Percentiles rank a stretch among this genome's conserved stretches.
phyloP scores from a whole-genome alignment of 2,113 vertebrate genomes.

The Anhinga anhinga region DNA sequence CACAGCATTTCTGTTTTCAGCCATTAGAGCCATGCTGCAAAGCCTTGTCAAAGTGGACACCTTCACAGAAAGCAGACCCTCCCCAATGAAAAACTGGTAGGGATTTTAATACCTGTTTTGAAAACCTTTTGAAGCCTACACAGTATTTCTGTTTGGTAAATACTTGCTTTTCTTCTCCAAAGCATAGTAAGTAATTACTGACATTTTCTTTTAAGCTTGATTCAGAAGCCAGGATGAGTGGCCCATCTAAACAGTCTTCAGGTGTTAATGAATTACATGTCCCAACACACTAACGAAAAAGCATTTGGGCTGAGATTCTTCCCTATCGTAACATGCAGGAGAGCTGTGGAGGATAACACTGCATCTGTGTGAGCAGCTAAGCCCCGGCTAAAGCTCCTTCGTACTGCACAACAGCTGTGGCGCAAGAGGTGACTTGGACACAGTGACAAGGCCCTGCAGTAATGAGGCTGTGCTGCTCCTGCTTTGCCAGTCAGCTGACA shows the following conservation, averaged over 20 bases:
- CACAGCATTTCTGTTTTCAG: background rate
- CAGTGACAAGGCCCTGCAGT: rapidly evolving
- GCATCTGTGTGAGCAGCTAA: background rate
- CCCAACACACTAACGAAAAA: background rate
- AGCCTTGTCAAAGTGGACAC: background rate
- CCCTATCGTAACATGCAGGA: background rate
- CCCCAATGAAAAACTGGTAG: background rate
- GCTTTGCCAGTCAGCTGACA: rapidly evolving
- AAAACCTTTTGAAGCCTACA: background rate
- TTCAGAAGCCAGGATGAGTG: background rate
- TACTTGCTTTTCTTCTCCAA: background rate
- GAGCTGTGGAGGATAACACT: background rate
- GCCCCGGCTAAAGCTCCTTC: background rate
- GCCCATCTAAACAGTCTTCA: background rate
- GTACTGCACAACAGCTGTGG: background rate
- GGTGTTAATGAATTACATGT: background rate
- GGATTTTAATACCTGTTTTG: background rate
- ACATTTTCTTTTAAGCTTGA: background rate
- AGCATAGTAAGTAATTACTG: background rate
- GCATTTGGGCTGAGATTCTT: background rate
- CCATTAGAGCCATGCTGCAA: background rate
- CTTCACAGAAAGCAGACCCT: background rate
- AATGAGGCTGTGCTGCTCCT: background rate
- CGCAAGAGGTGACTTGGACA: background rate
- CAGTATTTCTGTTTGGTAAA: background rate